Percentiles rank a stretch among this genome's conserved stretches.
These are phyloP conservation scores for Penelope pileata DNA, from an alignment of 2,113 vertebrate genomes.

Conservation along the genomic window DNA sequence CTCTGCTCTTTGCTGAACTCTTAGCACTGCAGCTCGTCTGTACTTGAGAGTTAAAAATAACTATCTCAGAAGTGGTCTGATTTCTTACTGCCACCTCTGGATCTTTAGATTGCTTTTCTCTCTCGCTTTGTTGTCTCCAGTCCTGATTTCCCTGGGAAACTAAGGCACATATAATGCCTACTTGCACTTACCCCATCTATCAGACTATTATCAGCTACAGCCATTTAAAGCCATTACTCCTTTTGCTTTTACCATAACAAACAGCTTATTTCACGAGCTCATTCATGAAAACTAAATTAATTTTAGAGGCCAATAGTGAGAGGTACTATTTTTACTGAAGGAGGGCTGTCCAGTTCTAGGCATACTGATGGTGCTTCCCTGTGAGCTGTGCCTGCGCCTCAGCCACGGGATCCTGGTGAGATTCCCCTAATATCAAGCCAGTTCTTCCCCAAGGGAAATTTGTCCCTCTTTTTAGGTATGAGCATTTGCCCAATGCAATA, in stretches of 20 bases:
- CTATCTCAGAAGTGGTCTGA: background rate
- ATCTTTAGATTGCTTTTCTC: background rate
- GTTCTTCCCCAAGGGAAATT: background rate
- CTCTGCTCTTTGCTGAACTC: slow-evolving; percentile 47
- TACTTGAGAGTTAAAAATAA: background rate
- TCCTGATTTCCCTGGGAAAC: background rate
- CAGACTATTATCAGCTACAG: background rate
- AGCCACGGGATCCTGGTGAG: background rate
- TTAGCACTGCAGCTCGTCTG: background rate
- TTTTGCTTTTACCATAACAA: slow-evolving; percentile 24
- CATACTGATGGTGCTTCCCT: background rate
- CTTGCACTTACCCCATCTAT: background rate
- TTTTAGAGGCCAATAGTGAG: slow-evolving; percentile 20
- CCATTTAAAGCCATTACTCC: slow-evolving; percentile 6
- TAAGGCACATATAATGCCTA: background rate
- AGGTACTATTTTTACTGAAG: background rate
- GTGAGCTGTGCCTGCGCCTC: background rate
- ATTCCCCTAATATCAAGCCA: background rate
- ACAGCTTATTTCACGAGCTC: background rate
- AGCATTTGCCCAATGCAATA: background rate
- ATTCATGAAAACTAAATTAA: slow-evolving; percentile 6
- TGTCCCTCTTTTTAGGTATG: background rate
- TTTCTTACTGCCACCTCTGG: background rate
- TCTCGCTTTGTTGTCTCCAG: background rate
- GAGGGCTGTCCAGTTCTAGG: background rate